Conservation (phyloP, 2,113 vertebrate genomes). For the Serinus canaria region DNA sequence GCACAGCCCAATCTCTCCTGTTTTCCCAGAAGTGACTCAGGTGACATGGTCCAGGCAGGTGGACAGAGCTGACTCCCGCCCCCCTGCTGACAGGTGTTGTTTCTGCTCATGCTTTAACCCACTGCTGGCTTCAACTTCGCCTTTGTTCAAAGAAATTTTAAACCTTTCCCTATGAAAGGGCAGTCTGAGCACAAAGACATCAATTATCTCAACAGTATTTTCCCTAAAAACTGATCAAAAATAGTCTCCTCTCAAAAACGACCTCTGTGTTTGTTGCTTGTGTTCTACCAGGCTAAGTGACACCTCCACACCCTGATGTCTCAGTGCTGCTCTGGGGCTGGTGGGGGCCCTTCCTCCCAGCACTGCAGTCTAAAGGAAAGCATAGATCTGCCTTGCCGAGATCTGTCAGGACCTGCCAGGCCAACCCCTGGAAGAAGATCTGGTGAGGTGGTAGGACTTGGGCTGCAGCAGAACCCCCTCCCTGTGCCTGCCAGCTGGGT, state of each 20-base stretch:
- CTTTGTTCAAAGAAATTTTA: background rate
- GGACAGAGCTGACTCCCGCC: background rate
- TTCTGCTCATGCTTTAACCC: background rate
- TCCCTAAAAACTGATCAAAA: background rate
- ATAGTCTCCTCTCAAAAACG: background rate
- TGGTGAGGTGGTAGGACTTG: background rate
- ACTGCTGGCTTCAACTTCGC: background rate
- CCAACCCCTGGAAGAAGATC: background rate
- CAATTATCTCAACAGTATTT: background rate
- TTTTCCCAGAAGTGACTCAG: background rate
- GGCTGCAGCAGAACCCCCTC: background rate
- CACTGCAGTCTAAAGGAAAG: background rate
- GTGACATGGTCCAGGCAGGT: background rate
- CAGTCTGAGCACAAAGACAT: background rate
- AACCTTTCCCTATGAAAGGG: background rate
- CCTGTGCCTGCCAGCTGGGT: fast-evolving
- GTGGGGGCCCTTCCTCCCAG: background rate
- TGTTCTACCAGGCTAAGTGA: background rate
- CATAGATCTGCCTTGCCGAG: background rate
- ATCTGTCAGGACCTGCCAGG: background rate
- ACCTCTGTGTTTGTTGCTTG: background rate
- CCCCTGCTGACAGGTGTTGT: background rate
- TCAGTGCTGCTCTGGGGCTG: background rate
- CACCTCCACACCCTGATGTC: fast-evolving
- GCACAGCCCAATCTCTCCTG: background rate